These are phyloP conservation scores for Matsumyia berberina DNA, from an alignment of 2,888 invertebrate genomes.

Conservation along the genomic window DNA sequence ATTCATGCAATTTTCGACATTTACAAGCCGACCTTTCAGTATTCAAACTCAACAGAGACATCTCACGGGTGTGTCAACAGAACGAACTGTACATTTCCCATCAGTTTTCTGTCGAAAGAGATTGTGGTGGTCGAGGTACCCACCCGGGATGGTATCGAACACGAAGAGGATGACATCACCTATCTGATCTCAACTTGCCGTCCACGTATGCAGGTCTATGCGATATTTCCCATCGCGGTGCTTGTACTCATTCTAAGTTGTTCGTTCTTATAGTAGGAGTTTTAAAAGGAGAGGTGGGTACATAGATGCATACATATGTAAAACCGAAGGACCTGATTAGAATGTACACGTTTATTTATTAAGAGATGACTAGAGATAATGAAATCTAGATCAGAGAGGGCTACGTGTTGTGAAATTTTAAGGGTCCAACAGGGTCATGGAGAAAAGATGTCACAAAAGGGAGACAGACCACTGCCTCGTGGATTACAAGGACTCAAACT, in stretches of 20 bases:
- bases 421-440: no score
- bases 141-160: conserved; percentile 91
- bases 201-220: conserved; percentile 91
- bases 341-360: conserved; percentile 8
- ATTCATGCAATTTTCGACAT: conserved; percentile 94
- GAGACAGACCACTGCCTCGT: no score
- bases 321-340: conserved; percentile 53
- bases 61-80: conserved; percentile 89
- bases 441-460: no score
- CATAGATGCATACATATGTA: conserved; percentile 20
- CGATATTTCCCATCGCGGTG: conserved; percentile 91
- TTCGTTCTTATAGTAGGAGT: conserved; percentile 89
- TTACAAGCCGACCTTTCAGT: conserved; percentile 92
- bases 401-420: neutral
- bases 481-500: no score
- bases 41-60: conserved; percentile 84
- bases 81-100: conserved; percentile 90
- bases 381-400: neutral
- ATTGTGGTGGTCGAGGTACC: conserved; percentile 94
- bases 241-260: conserved; percentile 91
- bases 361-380: neutral
- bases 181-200: conserved; percentile 91
- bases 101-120: conserved; percentile 90
- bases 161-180: conserved; percentile 90
- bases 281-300: neutral